These are phyloP conservation scores for Macaria notata DNA, from an alignment of 2,888 invertebrate genomes.

Conservation along the genomic window DNA sequence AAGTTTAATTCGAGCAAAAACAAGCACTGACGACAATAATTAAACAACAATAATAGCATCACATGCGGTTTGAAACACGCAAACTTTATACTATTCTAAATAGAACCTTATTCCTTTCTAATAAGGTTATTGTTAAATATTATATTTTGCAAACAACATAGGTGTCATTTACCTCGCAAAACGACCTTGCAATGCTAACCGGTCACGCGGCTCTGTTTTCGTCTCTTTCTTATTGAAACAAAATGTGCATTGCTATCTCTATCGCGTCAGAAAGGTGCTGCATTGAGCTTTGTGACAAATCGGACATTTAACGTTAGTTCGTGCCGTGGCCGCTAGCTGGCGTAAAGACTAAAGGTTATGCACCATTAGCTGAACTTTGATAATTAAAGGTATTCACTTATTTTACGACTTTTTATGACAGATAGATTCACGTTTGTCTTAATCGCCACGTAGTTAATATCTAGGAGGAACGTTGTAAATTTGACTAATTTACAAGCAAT, in stretches of 20 bases:
- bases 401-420: too few species aligned
- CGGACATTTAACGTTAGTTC: slow-evolving; percentile 41
- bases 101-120: slow-evolving; percentile 11
- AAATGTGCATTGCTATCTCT: slow-evolving; percentile 41
- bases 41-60: too few species aligned
- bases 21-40: too few species aligned
- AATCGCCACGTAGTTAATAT: too few species aligned
- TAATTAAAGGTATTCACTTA: too few species aligned
- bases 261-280: slow-evolving; percentile 43
- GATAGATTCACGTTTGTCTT: too few species aligned
- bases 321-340: slow-evolving; percentile 37
- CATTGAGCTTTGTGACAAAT: slow-evolving; percentile 46
- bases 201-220: slow-evolving; percentile 60
- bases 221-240: slow-evolving; percentile 44
- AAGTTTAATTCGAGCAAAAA: too few species aligned
- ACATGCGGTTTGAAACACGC: too few species aligned
- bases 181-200: slow-evolving; percentile 82
- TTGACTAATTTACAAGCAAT: too few species aligned
- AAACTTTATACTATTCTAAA: slow-evolving; percentile 15
- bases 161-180: slow-evolving; percentile 71
- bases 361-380: too few species aligned
- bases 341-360: slow-evolving; percentile 3
- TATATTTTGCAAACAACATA: slow-evolving; percentile 27
- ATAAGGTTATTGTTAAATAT: slow-evolving; percentile 28
- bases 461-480: too few species aligned